These are phyloP conservation scores for Balearica regulorum DNA, from an alignment of 2,797 vertebrate species.

Conservation along the genomic window DNA sequence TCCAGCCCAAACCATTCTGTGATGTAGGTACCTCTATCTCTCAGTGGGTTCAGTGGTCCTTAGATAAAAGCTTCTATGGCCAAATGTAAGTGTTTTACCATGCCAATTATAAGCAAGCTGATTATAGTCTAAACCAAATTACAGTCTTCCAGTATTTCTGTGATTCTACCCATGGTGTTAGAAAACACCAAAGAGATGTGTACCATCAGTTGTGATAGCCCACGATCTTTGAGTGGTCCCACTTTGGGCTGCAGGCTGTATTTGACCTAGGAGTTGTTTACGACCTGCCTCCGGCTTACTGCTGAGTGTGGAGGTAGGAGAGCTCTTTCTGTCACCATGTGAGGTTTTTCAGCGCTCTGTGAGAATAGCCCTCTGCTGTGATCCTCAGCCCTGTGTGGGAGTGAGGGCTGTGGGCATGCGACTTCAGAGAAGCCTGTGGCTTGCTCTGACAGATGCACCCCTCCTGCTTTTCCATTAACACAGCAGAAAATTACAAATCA, in stretches of 20 bases:
- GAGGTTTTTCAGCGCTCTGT: background rate
- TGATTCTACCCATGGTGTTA: background rate
- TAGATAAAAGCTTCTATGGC: background rate
- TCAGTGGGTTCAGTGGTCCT: background rate
- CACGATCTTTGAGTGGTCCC: background rate
- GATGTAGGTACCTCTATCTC: background rate
- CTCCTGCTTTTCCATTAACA: too few relatives aligned
- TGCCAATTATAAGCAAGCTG: background rate
- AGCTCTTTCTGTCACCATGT: background rate
- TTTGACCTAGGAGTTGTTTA: background rate
- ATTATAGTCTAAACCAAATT: background rate
- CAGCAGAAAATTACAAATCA: too few relatives aligned
- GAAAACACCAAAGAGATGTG: background rate
- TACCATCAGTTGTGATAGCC: accelerated
- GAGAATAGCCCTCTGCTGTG: background rate
- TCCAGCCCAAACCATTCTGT: background rate
- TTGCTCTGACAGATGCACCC: background rate
- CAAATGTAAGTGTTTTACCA: background rate
- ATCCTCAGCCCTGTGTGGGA: background rate
- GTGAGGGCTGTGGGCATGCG: accelerated
- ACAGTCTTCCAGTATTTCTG: background rate
- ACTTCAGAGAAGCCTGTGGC: background rate
- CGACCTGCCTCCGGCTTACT: background rate
- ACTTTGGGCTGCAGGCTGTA: background rate
- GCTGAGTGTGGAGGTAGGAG: accelerated